Conservation (phyloP, 2,888 invertebrate genomes). For the Drosophila ezoana region DNA sequence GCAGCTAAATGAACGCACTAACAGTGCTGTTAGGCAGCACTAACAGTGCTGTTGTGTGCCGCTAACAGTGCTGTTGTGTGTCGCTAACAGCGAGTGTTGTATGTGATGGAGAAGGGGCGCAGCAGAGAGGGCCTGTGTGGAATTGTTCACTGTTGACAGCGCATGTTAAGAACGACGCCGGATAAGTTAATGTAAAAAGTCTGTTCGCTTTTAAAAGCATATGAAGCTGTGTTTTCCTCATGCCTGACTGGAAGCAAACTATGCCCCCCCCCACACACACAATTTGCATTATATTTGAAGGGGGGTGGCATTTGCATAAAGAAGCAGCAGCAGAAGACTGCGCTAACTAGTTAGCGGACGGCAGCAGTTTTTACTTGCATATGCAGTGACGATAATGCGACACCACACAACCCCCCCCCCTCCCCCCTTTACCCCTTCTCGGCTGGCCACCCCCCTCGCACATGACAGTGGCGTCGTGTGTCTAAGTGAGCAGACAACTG, state of each 20-base stretch:
- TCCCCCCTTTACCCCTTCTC: constrained; percentile 27
- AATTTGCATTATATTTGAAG: constrained; percentile 19
- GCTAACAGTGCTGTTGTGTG: neutral
- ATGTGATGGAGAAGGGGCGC: neutral
- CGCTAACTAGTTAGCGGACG: constrained; percentile 67
- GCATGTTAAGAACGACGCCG: constrained; percentile 29
- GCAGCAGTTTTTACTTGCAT: constrained; percentile 57
- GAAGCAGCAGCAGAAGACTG: constrained; percentile 35
- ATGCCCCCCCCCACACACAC: neutral
- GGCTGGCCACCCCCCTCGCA: constrained; percentile 7
- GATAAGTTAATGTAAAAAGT: constrained; percentile 76
- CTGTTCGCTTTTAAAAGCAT: constrained; percentile 72
- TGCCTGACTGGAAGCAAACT: constrained; percentile 44
- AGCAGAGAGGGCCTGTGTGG: neutral
- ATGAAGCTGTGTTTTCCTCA: constrained; percentile 68
- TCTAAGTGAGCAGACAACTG: constrained; percentile 42
- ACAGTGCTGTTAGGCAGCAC: neutral
- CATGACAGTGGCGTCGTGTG: neutral
- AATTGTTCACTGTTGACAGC: constrained; percentile 4
- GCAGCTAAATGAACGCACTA: constrained; percentile 20
- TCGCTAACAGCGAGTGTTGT: neutral
- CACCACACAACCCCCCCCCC: constrained; percentile 28
- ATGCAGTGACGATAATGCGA: constrained; percentile 57
- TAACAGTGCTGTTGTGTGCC: neutral
- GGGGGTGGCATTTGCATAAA: constrained; percentile 54